Base-by-base conservation (phyloP, 2,888 invertebrate genomes). In the Torymus auratus region DNA sequence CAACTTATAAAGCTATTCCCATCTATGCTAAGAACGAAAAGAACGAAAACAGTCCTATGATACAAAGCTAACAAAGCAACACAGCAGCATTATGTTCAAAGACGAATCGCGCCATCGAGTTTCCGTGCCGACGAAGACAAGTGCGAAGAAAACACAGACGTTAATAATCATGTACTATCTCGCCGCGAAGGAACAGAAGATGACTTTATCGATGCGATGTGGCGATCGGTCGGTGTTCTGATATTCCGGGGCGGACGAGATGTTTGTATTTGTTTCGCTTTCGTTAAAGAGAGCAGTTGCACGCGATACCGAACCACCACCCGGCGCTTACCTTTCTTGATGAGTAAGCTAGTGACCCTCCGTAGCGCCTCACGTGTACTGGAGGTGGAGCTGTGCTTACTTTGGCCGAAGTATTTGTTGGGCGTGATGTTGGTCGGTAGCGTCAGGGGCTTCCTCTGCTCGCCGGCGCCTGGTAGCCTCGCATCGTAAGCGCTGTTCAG, bases 391-490 rank as follows among this genome's bases (percentile, higher is more conserved):
- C 96, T 95, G 91, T 96, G 96, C 91, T 91, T 91, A 91, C 91
- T 91, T 91, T 91, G 91, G 89, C 90, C 91, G 93, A 96, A 95
- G 93, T 96, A 96, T 92, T 96, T 96, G 89, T 91, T 91, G 87
- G 96, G 96, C 84, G 96, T 96, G 88, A 96, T 92, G 92, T 96
- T 96, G 81, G 96, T 96, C 75, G 96, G 96, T 88, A 96, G 92
- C n/a, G 96, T 96, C 84, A 96, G 93, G 5, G 96, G 96, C 89
- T 96, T 96, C 88, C 96, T 93, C 88, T 92, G 84, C 92, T 93
- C 88, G 88, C 94, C 87, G 81, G 91, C 91, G 69, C 92, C 92
- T 0, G 92, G 88, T 83, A 92, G 83, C 70, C 91, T 86, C n/a
- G 89, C 88, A 70, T 90, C 90, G 85, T 88, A 91, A 2, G 89